A percentile compares a stretch with the other conserved stretches of the same genome.
Evolutionary conservation across 2,113 vertebrate species (phyloP).

Genomic region (Artemisiospiza belli): DNA sequence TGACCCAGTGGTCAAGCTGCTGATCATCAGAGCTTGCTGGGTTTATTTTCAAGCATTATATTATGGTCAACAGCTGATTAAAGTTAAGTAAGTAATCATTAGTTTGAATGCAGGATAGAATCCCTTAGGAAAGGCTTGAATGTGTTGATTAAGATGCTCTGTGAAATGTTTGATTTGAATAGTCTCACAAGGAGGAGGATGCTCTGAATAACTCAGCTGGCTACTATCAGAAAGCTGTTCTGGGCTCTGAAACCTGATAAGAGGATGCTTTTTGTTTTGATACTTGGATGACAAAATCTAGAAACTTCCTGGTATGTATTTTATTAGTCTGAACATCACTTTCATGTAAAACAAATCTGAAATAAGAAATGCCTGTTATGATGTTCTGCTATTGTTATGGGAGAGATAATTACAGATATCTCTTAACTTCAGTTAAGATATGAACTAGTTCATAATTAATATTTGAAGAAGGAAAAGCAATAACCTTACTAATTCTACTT

Average conservation of each 20-base stretch:
- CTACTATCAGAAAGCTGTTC: background rate
- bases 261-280: background rate
- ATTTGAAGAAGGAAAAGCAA: background rate
- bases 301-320: background rate
- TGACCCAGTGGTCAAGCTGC: background rate
- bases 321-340: background rate
- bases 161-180: background rate
- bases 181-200: background rate
- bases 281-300: background rate
- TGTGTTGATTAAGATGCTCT: background rate
- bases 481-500: background rate
- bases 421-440: background rate
- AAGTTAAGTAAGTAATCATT: background rate
- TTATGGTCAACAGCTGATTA: background rate
- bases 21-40: background rate
- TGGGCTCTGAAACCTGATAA: background rate
- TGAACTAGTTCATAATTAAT: background rate
- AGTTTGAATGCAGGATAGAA: background rate
- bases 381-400: background rate
- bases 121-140: background rate
- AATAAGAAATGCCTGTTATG: background rate
- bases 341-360: background rate
- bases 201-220: background rate
- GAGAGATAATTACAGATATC: background rate
- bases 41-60: background rate